Evolutionary conservation across 2,888 invertebrate species (phyloP).

Genomic region (Chrysodeixis includens): DNA sequence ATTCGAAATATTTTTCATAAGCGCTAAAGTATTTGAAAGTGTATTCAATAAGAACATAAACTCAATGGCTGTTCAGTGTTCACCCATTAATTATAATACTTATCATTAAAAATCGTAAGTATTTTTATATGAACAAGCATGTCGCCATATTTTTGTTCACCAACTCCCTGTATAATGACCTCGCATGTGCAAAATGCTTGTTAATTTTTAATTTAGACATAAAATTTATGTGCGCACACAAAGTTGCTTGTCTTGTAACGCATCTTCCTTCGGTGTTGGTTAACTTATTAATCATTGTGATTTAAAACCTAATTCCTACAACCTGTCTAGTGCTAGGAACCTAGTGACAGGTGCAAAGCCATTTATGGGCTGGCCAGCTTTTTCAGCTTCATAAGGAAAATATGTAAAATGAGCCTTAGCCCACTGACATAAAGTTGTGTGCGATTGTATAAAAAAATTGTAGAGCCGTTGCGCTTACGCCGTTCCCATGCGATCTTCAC

Average conservation of each 20-base stretch:
- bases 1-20: constrained; percentile 11
- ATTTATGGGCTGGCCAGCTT: constrained; percentile 79
- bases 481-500: constrained; percentile 85
- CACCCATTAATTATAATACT: constrained; percentile 7
- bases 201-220: constrained; percentile 14
- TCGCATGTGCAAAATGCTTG: neutral
- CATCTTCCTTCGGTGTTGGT: constrained; percentile 25
- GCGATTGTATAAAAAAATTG: constrained; percentile 66
- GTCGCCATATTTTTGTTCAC: neutral
- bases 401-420: constrained; percentile 69
- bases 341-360: constrained; percentile 82
- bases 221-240: neutral
- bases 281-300: constrained; percentile 46
- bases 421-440: constrained; percentile 68
- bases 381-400: constrained; percentile 57
- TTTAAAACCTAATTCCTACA: constrained; percentile 68
- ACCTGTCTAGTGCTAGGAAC: constrained; percentile 68
- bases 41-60: constrained; percentile 12
- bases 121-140: neutral
- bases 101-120: neutral
- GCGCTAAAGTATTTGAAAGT: constrained; percentile 6
- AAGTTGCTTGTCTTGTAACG: neutral
- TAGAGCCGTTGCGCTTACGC: constrained; percentile 72
- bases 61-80: neutral
- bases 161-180: no score